Conservation (phyloP, 2,888 invertebrate species). For the Aphidius colemani region DNA sequence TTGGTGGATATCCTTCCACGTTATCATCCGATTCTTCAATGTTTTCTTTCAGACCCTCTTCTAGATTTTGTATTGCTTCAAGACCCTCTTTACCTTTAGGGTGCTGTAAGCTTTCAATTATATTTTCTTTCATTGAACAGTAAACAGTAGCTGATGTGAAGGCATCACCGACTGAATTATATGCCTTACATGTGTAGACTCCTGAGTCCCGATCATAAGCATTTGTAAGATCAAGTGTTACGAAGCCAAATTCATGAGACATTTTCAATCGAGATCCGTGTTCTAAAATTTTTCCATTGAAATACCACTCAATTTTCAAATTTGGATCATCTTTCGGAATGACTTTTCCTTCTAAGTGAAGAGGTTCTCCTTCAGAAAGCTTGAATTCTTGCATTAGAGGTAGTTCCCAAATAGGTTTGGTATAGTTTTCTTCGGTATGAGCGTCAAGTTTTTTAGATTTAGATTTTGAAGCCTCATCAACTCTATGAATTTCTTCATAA, state of each 20-base stretch:
- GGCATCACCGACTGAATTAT: slow-evolving; percentile 86
- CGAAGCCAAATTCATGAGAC: slow-evolving; percentile 95
- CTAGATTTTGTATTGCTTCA: slow-evolving; percentile 88
- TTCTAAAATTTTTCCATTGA: slow-evolving; percentile 85
- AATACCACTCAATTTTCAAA: slow-evolving; percentile 91
- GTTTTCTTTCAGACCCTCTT: slow-evolving; percentile 80
- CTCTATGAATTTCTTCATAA: slow-evolving; percentile 85
- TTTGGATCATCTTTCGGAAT: slow-evolving; percentile 93
- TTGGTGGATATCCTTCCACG: slow-evolving; percentile 83
- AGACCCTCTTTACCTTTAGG: slow-evolving; percentile 93
- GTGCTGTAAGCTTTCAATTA: slow-evolving; percentile 90
- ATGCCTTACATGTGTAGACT: slow-evolving; percentile 90
- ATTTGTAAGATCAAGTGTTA: slow-evolving; percentile 89
- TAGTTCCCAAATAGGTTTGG: slow-evolving; percentile 85
- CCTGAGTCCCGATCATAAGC: slow-evolving; percentile 93
- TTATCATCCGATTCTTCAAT: slow-evolving; percentile 71
- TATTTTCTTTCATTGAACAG: slow-evolving; percentile 78
- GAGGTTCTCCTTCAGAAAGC: slow-evolving; percentile 79
- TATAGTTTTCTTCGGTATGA: slow-evolving; percentile 77
- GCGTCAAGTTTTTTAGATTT: slow-evolving; percentile 73
- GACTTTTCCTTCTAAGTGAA: slow-evolving; percentile 93
- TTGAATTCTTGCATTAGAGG: slow-evolving; percentile 81
- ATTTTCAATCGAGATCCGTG: slow-evolving; percentile 90
- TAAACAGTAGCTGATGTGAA: slow-evolving; percentile 89
- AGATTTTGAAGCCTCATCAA: slow-evolving; percentile 79